phyloP scores from a whole-genome alignment of 2,888 invertebrate species.

The Onchidella celtica region DNA sequence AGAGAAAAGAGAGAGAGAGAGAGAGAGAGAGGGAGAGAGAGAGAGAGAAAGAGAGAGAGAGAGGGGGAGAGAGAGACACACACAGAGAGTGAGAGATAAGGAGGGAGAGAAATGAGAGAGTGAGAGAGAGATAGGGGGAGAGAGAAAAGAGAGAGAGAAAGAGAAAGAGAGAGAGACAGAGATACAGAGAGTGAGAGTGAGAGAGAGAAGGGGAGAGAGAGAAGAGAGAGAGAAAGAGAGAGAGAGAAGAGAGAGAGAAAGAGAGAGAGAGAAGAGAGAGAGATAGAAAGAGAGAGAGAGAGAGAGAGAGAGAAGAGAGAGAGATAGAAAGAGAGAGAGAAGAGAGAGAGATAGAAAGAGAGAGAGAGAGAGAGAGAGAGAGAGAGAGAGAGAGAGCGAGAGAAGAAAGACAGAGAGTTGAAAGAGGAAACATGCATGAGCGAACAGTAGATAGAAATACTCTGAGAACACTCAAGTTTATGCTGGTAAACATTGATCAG shows the following conservation, averaged over 20 bases:
- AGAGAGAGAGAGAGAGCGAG: no score
- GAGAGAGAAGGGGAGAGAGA: neutral
- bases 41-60: neutral
- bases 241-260: neutral
- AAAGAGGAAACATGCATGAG: neutral
- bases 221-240: neutral
- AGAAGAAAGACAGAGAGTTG: conserved; percentile 8
- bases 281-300: no score
- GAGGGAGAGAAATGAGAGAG: neutral
- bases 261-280: conserved; percentile 32
- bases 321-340: no score
- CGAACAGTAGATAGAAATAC: neutral
- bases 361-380: no score
- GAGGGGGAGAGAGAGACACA: neutral
- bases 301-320: no score
- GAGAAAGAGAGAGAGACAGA: conserved; percentile 7
- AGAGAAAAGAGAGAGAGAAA: neutral
- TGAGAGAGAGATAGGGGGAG: neutral
- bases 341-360: no score
- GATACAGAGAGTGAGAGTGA: neutral
- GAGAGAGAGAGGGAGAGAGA: neutral
- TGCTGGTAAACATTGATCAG: no score
- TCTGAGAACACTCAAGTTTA: neutral
- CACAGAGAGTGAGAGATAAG: neutral
- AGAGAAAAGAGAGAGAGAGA: neutral